Base-by-base conservation (phyloP, 2,888 invertebrate species). In the Nomada ruficornis region DNA sequence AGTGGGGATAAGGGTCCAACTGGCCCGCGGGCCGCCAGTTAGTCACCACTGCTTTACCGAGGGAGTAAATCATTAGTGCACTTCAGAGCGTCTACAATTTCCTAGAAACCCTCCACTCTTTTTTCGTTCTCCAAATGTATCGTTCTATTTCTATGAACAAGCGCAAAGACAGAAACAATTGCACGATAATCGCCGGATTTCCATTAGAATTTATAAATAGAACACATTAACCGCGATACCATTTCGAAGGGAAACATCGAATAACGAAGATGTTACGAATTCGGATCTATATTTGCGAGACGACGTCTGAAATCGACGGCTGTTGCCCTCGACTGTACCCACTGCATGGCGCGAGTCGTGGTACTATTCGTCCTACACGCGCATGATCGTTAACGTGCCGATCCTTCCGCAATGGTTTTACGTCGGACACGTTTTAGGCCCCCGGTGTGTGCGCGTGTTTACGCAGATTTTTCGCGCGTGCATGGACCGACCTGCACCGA, bases 321-420 rank as follows among this genome's bases (percentile, higher is more conserved):
- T 79, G 57, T 65, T 74, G 80, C 64, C 20, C 47, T 50, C 26
- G 50, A 57, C 60, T 80, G 75, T 82, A 82, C 80, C 55, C 68
- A 60, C 50, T 20, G 20, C 15, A 36, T 7, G 36, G 36, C 7
- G 7, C 36, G 36, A 5, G 20, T 42, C 59, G 71, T 55, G 50
- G 76, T 77, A 84, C 84, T 84, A 82, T 86, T 86, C 84, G 82
- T 82, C 86, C 84, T 73, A 84, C 85, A 71, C 79, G 23, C 44
- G 71, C 52, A 15, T 60, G 69, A 62, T 44, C 78, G 77, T 84
- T 84, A 79, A 71, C 54, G 29, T 50, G 44, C 47, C 63, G 55
- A 75, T 62, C 71, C 72, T 59, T 59, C 62, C 47, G 36, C 63
- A 36, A 47, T 52, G 57, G 63, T 20, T 74, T 69, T 64, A 42